These are phyloP conservation scores for Ophioninae sp. DNA, from an alignment of 2,888 invertebrate species.

Conservation along the genomic window DNA sequence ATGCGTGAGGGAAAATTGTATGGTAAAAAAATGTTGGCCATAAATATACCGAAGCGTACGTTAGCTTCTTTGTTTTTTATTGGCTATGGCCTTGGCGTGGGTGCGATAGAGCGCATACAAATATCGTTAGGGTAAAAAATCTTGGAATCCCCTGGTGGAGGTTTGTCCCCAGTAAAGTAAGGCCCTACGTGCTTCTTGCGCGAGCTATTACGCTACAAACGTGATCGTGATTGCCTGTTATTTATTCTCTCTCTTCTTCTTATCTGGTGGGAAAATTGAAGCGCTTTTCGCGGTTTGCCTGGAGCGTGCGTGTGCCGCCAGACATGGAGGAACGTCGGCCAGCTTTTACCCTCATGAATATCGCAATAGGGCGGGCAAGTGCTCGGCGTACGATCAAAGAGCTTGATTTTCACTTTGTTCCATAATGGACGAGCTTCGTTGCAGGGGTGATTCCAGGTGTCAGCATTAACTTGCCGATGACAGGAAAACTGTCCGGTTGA, in stretches of 20 bases:
- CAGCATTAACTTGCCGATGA: background rate
- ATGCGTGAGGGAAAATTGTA: constrained; percentile 42
- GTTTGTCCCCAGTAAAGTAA: background rate
- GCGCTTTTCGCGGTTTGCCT: background rate
- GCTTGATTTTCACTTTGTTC: constrained; percentile 1
- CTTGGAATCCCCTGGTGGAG: background rate
- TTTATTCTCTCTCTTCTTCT: constrained; percentile 18
- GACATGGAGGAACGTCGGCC: background rate
- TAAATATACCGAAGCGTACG: constrained; percentile 26
- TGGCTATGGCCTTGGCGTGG: background rate
- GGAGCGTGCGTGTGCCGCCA: background rate
- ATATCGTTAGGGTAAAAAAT: background rate
- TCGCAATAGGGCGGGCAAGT: background rate
- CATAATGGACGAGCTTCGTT: background rate
- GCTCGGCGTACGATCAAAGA: background rate
- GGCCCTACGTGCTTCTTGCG: background rate
- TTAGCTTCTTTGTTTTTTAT: background rate
- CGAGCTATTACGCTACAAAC: background rate
- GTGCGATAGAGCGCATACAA: background rate
- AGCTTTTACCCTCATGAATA: background rate
- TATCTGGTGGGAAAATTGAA: background rate
- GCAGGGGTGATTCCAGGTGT: background rate
- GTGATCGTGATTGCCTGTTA: constrained; percentile 15
- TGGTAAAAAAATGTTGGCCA: constrained; percentile 30
- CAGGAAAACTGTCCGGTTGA: background rate